Evolutionary conservation across 2,888 invertebrate genomes (phyloP).

Genomic region (Watsonalla cultraria): DNA sequence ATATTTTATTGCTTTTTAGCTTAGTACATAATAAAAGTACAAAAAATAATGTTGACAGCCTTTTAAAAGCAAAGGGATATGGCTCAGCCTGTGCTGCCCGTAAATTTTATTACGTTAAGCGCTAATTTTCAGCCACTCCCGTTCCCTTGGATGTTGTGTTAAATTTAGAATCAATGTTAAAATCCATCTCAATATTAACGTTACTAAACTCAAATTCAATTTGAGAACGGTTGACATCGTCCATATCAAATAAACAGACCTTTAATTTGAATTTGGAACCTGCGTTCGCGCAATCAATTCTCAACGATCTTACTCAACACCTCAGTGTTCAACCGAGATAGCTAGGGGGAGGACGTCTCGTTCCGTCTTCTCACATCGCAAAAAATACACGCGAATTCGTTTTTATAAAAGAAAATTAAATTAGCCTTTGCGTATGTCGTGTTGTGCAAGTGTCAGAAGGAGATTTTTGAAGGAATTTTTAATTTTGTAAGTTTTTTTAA

Average conservation of each 20-base stretch:
- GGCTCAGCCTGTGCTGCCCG: no score
- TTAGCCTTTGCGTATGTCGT: conserved; percentile 5
- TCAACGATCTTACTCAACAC: background rate
- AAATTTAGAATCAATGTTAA: no score
- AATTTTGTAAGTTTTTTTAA: conserved; percentile 33
- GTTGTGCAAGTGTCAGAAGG: conserved; percentile 32
- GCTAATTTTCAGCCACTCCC: no score
- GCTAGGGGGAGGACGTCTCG: conserved; percentile 4
- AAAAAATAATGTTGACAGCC: no score
- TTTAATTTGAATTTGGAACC: conserved; percentile 12
- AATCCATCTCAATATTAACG: no score
- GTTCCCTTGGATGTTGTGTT: no score
- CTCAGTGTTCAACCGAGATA: conserved; percentile 3
- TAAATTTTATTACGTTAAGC: no score
- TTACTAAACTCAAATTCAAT: no score
- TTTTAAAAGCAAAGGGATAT: no score
- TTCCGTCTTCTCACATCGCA: background rate
- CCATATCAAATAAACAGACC: background rate
- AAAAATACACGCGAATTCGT: background rate
- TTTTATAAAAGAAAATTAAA: conserved; percentile 2
- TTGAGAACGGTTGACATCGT: no score
- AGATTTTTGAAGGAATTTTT: conserved; percentile 18
- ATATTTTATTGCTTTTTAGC: no score
- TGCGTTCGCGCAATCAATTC: conserved; percentile 20
- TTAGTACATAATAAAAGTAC: no score